Conservation (phyloP, 2,797 vertebrate genomes). For the Paedocypris micromegethes region DNA sequence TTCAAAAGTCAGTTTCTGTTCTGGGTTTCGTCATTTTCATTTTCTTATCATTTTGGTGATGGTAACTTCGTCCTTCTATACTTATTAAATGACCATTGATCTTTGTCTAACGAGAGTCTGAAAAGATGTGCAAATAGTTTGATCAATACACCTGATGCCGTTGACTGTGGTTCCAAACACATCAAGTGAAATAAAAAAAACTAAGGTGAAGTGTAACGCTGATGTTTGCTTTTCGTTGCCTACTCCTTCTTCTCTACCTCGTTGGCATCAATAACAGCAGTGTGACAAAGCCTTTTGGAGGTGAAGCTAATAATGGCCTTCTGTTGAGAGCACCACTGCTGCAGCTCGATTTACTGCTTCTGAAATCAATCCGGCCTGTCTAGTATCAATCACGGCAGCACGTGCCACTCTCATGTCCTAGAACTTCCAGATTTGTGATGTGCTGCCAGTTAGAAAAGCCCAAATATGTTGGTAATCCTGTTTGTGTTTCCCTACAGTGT, state of each 20-base stretch:
- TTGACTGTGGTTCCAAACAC: conserved; percentile 11
- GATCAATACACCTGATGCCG: conserved; percentile 6
- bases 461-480: conserved; percentile 1
- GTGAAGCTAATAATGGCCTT: conserved; percentile 63
- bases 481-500: conserved; percentile 8
- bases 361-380: conserved; percentile 32
- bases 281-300: conserved; percentile 35
- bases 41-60: no score
- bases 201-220: not conserved
- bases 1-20: no score
- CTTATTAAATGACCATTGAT: no score
- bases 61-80: no score
- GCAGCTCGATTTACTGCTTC: conserved; percentile 17
- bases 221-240: conserved; percentile 5
- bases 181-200: conserved; percentile 10
- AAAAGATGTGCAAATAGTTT: conserved; percentile 14
- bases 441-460: conserved; percentile 6
- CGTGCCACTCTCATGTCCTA: conserved; percentile 4
- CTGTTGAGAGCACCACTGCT: conserved; percentile 42
- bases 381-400: conserved; percentile 13
- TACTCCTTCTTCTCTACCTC: not conserved
- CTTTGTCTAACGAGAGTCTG: not conserved
- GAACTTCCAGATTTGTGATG: conserved; percentile 11
- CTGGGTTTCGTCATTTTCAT: no score
- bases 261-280: conserved; percentile 2